phyloP scores from a whole-genome alignment of 2,888 invertebrate species.

The Phengaris alcon region DNA sequence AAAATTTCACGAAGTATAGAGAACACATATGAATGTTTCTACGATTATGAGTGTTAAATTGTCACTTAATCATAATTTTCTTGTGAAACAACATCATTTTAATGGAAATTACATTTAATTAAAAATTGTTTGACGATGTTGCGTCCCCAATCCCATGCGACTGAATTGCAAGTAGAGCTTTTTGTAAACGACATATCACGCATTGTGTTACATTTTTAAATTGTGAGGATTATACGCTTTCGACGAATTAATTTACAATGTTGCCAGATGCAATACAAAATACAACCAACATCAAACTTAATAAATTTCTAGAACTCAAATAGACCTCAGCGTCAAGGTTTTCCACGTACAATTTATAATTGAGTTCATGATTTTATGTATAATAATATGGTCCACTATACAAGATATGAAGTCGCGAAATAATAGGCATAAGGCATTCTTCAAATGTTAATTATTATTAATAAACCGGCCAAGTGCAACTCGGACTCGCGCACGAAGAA shows the following conservation, averaged over 20 bases:
- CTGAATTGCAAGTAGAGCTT: constrained; percentile 32
- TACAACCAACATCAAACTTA: background rate
- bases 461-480: too few relatives aligned
- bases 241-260: constrained; percentile 33
- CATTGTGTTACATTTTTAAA: constrained; percentile 31
- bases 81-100: background rate
- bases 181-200: constrained; percentile 31
- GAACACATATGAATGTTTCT: background rate
- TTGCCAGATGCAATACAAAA: constrained; percentile 32
- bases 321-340: too few relatives aligned
- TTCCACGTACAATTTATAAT: too few relatives aligned
- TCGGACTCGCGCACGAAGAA: too few relatives aligned
- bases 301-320: background rate
- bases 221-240: constrained; percentile 35
- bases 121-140: background rate
- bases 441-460: too few relatives aligned
- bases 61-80: constrained; percentile 16
- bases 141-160: constrained; percentile 29
- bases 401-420: too few relatives aligned
- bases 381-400: too few relatives aligned
- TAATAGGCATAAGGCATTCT: too few relatives aligned
- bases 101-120: constrained; percentile 24
- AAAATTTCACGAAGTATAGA: too few relatives aligned
- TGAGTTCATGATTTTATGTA: too few relatives aligned
- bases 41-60: background rate